Base-by-base conservation (phyloP, 2,113 vertebrate species). In the Grallaria varia region DNA sequence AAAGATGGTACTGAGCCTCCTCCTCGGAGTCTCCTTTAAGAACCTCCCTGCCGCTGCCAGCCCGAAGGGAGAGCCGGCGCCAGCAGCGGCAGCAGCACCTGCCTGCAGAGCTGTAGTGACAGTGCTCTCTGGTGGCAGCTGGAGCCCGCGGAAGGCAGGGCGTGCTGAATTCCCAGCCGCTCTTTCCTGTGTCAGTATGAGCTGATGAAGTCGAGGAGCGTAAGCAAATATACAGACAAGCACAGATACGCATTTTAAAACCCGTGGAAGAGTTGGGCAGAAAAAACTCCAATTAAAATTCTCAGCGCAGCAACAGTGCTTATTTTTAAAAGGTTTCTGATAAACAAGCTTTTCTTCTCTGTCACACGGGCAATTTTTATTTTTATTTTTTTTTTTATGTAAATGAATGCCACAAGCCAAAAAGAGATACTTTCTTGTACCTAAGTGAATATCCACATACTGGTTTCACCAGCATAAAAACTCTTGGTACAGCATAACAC, bases 121-220 rank as follows among this genome's bases (percentile, higher is more conserved):
- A 95, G 93, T 50, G 89, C 96, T 39, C 95, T 87, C 97, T 96
- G 88, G 58, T 50, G 97, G 96, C 42, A 8, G 76, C 69, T 8
- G 71, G 20, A 25, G 67, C 39, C 84, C 3, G 37, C 30, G 30
- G 10, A 17, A 25, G 33, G 0, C 6, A 2, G 55, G 3, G 1
- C 7, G 14, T 1, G 49, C 55, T 24, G 63, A 3, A 7, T 19
- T 39, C 44, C 4, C 7, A 9, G 33, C 8, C 53, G 1, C 14
- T 52, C 40, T 23, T 27, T 71, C 12, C 64, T 7, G 3, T 4
- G 8, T 6, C 13, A 66, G 15, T 9, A 14, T 8, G 1, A 49
- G 47, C 9, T 7, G 55, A 52, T 17, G 47, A 60, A 55, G 37
- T 6, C 42, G 10, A n/a, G 53, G n/a, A 58, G 35, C 52, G 10